Evolutionary conservation across 2,888 invertebrate genomes (phyloP).

Genomic region (Tinea semifulvella): DNA sequence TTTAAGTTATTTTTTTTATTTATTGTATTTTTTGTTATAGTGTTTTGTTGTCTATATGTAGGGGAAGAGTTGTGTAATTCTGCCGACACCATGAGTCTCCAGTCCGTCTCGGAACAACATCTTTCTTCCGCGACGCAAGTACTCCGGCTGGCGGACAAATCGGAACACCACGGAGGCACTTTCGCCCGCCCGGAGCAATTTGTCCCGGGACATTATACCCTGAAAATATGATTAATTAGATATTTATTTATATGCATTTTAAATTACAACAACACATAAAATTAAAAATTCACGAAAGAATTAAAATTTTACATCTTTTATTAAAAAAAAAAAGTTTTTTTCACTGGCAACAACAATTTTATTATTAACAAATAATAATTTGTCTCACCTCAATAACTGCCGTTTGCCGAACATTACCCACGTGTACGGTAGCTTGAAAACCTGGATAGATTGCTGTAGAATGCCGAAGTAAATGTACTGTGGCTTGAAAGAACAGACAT

Average conservation of each 20-base stretch:
- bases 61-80: conserved; percentile 81
- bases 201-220: conserved; percentile 70
- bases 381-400: conserved; percentile 79
- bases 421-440: conserved; percentile 93
- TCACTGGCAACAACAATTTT: too few relatives aligned
- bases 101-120: conserved; percentile 83
- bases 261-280: too few relatives aligned
- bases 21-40: too few relatives aligned
- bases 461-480: conserved; percentile 89
- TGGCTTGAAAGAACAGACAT: conserved; percentile 78
- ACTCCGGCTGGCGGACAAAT: conserved; percentile 90
- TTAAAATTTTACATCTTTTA: too few relatives aligned
- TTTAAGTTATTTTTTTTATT: too few relatives aligned
- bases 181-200: conserved; percentile 81
- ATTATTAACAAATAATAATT: conserved; percentile 9
- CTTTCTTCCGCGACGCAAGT: conserved; percentile 78
- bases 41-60: too few relatives aligned
- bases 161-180: conserved; percentile 87
- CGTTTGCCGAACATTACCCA: conserved; percentile 95
- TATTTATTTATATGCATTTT: too few relatives aligned
- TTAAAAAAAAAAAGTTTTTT: too few relatives aligned
- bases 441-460: conserved; percentile 84
- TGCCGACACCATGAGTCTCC: conserved; percentile 85
- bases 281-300: too few relatives aligned
- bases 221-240: conserved; percentile 29